These are phyloP conservation scores for Coenonympha glycerion DNA, from an alignment of 2,888 invertebrate species.

Conservation along the genomic window DNA sequence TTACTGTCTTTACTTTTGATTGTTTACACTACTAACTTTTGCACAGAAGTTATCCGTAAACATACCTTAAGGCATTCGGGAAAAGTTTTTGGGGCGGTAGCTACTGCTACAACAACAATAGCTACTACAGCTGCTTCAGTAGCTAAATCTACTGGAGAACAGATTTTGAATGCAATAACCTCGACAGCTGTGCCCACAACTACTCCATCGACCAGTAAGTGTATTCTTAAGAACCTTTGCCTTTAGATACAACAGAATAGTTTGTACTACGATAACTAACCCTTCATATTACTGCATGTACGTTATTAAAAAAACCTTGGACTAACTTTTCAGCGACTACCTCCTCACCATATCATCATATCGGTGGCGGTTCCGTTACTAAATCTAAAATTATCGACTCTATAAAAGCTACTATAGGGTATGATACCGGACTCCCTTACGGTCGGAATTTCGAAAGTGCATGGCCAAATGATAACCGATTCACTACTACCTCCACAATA, in stretches of 20 bases:
- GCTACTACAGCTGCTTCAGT: constrained; percentile 65
- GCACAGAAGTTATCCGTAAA: constrained; percentile 77
- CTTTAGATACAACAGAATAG: constrained; percentile 4
- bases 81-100: constrained; percentile 78
- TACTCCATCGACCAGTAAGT: constrained; percentile 69
- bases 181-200: constrained; percentile 63
- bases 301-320: constrained; percentile 48
- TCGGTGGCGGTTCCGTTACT: constrained; percentile 64
- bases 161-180: constrained; percentile 54
- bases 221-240: constrained; percentile 26
- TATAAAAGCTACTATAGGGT: constrained; percentile 69
- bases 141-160: constrained; percentile 58
- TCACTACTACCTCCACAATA: constrained; percentile 65
- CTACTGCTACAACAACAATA: constrained; percentile 70
- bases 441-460: constrained; percentile 59
- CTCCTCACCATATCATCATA: constrained; percentile 63
- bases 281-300: constrained; percentile 41
- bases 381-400: constrained; percentile 72
- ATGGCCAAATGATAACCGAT: constrained; percentile 72
- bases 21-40: constrained; percentile 15
- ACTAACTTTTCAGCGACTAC: constrained; percentile 68
- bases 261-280: constrained; percentile 4
- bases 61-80: constrained; percentile 86
- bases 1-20: background rate
- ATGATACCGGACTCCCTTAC: constrained; percentile 58